These are phyloP conservation scores for Buteo buteo DNA, from an alignment of 2,113 vertebrate species.

Conservation along the genomic window DNA sequence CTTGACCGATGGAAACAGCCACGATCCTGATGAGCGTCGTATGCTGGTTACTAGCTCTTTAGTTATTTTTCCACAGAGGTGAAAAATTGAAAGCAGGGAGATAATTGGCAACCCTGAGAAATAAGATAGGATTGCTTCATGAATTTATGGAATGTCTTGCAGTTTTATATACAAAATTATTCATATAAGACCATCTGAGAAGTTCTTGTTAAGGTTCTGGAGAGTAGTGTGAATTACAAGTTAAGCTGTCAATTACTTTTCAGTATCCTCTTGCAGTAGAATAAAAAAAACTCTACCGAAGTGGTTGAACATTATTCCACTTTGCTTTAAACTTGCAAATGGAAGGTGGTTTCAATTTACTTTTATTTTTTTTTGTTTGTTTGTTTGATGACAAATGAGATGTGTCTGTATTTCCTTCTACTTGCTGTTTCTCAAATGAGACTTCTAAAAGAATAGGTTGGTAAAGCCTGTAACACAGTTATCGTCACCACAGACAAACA, in stretches of 20 bases:
- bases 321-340: background rate
- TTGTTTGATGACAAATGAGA: background rate
- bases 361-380: background rate
- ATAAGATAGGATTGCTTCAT: background rate
- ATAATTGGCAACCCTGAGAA: background rate
- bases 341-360: background rate
- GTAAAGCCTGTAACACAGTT: background rate
- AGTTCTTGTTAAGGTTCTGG: background rate
- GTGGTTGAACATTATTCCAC: background rate
- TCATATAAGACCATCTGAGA: background rate
- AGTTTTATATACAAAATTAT: background rate
- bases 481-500: background rate
- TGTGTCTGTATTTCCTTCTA: background rate
- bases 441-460: background rate
- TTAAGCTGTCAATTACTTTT: background rate
- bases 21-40: accelerated
- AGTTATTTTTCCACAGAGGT: background rate
- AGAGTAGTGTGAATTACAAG: background rate
- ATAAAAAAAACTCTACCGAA: background rate
- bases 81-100: background rate
- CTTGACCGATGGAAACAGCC: background rate
- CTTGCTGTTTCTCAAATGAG: background rate
- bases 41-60: background rate
- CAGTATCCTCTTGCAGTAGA: background rate
- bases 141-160: background rate